Conservation (phyloP, 2,888 invertebrate species). For the Helobdella robusta region DNA sequence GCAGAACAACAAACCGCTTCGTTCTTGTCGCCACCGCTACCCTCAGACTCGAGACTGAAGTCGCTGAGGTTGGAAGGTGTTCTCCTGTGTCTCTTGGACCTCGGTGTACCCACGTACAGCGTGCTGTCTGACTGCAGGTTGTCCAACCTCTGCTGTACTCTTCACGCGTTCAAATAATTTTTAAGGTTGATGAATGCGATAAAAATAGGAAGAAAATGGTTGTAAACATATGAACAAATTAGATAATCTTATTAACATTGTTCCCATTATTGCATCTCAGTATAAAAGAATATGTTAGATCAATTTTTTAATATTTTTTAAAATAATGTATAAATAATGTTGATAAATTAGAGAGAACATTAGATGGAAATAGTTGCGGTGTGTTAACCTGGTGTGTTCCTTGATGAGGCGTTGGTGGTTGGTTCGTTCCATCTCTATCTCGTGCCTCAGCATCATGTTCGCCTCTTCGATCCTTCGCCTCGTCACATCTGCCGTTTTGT, state of each 20-base stretch:
- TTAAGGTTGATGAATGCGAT: too few species aligned
- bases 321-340: too few species aligned
- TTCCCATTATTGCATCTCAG: too few species aligned
- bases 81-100: conserved; percentile 48
- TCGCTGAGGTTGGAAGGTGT: conserved; percentile 64
- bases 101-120: conserved; percentile 36
- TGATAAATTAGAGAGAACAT: too few species aligned
- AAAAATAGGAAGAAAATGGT: too few species aligned
- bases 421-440: conserved; percentile 67
- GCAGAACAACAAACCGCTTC: conserved; percentile 18
- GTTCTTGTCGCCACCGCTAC: conserved; percentile 28
- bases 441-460: conserved; percentile 58
- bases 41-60: conserved; percentile 55
- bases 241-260: too few species aligned
- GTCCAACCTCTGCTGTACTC: conserved; percentile 66
- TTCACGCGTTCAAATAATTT: too few species aligned
- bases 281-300: too few species aligned
- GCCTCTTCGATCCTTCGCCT: conserved; percentile 58
- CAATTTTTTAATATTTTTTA: too few species aligned
- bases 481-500: conserved; percentile 19
- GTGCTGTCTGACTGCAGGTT: conserved; percentile 48
- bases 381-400: conserved; percentile 53
- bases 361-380: too few species aligned
- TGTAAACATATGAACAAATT: background rate
- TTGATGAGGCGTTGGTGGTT: conserved; percentile 73